Percentiles rank a stretch among this genome's conserved stretches.
phyloP scores from a whole-genome alignment of 2,888 invertebrate species.

The Argyresthia albistria region DNA sequence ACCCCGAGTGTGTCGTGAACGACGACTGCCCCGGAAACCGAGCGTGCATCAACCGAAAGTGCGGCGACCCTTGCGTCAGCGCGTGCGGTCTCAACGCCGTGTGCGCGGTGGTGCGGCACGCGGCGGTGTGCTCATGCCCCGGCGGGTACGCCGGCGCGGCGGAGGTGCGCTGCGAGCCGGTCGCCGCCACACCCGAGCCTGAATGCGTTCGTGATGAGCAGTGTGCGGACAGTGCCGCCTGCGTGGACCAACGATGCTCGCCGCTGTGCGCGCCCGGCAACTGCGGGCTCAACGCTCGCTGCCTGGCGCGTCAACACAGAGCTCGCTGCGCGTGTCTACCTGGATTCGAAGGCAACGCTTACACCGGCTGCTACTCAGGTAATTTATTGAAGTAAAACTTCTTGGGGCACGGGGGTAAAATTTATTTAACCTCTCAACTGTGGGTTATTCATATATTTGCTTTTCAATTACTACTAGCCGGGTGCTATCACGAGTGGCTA shows the following conservation, averaged over 20 bases:
- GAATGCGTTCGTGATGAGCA: constrained; percentile 85
- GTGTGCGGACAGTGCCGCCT: constrained; percentile 87
- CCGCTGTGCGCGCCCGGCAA: constrained; percentile 82
- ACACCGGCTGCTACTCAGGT: constrained; percentile 83
- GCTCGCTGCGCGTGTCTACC: constrained; percentile 87
- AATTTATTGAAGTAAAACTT: too few species aligned
- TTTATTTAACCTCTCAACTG: too few species aligned
- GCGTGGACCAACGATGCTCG: constrained; percentile 81
- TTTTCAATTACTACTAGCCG: too few species aligned
- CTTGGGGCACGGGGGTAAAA: too few species aligned
- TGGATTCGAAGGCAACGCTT: constrained; percentile 88
- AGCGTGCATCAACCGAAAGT: constrained; percentile 87
- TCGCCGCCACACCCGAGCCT: constrained; percentile 51
- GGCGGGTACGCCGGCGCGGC: constrained; percentile 83
- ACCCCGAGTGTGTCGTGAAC: constrained; percentile 91
- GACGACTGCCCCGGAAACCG: constrained; percentile 88
- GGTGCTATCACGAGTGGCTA: too few species aligned
- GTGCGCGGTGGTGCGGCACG: constrained; percentile 81
- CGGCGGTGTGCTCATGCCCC: constrained; percentile 88
- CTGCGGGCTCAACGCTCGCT: constrained; percentile 85
- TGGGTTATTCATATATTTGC: too few species aligned
- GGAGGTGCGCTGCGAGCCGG: constrained; percentile 77
- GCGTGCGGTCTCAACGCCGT: constrained; percentile 89
- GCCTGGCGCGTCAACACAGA: constrained; percentile 83
- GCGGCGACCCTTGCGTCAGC: constrained; percentile 85